Evolutionary conservation across 2,113 vertebrate genomes (phyloP).

Genomic region (Megaceryle maxima): DNA sequence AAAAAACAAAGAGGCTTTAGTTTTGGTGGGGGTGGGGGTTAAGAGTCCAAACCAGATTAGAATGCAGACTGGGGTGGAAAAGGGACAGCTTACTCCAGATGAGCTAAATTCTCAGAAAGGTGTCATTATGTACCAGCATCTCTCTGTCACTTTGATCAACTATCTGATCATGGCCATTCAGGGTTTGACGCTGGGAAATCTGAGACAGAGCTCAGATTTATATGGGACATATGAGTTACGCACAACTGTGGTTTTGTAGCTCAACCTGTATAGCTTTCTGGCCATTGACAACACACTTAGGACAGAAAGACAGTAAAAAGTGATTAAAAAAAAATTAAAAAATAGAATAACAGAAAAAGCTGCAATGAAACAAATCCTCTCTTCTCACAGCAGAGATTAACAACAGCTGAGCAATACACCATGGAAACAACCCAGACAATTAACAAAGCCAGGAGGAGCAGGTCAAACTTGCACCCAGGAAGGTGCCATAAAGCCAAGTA

Average conservation of each 20-base stretch:
- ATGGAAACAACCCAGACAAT: not conserved
- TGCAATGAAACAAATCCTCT: not conserved
- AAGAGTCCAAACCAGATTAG: not conserved
- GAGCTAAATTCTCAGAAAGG: not conserved
- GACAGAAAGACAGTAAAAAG: constrained; percentile 23
- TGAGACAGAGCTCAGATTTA: not conserved
- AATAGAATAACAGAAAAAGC: not conserved
- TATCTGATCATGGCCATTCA: not conserved
- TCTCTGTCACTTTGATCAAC: not conserved
- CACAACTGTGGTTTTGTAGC: not conserved
- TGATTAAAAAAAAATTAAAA: not conserved
- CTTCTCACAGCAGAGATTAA: not conserved
- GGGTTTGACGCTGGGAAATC: not conserved
- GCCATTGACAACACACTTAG: constrained; percentile 1
- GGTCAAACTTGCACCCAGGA: not conserved
- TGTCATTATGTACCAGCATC: not conserved
- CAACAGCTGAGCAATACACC: not conserved
- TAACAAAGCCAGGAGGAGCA: not conserved
- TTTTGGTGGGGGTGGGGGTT: not conserved
- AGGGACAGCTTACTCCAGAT: not conserved
- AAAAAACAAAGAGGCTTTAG: not conserved
- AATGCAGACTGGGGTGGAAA: not conserved
- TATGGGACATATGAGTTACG: not conserved
- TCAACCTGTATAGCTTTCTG: not conserved
- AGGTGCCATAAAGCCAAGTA: not conserved